phyloP scores from a whole-genome alignment of 92 coral and sea anemone species.

The Phenganax marumi region DNA sequence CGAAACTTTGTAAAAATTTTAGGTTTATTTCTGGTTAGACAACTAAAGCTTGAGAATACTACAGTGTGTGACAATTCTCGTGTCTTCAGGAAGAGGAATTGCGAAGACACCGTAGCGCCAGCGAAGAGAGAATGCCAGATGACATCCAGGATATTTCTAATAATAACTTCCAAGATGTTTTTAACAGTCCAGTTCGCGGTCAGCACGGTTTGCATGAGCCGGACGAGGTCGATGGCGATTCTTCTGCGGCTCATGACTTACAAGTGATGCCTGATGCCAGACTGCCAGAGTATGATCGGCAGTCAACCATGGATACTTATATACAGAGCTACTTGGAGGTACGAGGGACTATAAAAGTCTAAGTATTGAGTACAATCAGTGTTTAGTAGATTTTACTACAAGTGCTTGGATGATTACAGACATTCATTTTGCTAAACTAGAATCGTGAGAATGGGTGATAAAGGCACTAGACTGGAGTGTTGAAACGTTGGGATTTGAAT shows the following conservation, averaged over 20 bases:
- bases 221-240: conserved; percentile 25
- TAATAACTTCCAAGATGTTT: not conserved
- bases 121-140: not conserved
- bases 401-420: too few relatives aligned
- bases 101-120: not conserved
- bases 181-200: conserved; percentile 10
- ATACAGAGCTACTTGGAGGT: conserved; percentile 45
- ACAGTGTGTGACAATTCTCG: too few relatives aligned
- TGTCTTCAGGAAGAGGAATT: conserved; percentile 3
- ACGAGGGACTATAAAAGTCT: not conserved
- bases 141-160: conserved; percentile 1
- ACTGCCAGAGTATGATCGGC: conserved; percentile 35
- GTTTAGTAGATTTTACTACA: too few relatives aligned
- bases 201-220: conserved; percentile 24
- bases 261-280: conserved; percentile 32
- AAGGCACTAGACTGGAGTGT: too few relatives aligned
- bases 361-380: not conserved
- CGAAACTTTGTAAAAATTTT: too few relatives aligned
- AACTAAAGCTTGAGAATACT: too few relatives aligned
- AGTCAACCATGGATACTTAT: conserved; percentile 33
- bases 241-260: conserved; percentile 21
- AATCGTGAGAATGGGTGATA: too few relatives aligned
- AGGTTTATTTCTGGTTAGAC: too few relatives aligned
- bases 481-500: too few relatives aligned
- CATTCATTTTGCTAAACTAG: too few relatives aligned